Evolutionary conservation across 1,140 invertebrate species (phyloP), one percentile per base, ranked within the genome.

Genomic region (Dendrolimus kikuchii): DNA sequence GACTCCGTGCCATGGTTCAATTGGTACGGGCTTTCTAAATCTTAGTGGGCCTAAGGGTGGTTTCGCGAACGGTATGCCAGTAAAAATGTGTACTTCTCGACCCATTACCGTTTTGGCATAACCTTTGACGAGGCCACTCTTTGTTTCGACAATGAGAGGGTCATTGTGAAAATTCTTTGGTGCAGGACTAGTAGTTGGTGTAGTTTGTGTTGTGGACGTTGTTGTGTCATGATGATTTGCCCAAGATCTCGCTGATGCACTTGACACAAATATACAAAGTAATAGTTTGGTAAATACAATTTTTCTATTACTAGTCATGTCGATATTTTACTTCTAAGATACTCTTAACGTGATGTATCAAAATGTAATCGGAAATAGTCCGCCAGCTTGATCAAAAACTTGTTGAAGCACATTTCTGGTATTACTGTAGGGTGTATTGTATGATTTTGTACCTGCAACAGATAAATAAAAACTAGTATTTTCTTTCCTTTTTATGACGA

Each of bases 21-120:
- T 90, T 7, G 95, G 93, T 45, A 94, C 90, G 0, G 97, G 96
- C 62, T 94, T 93, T 9, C 93, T 90, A 83, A 99, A 99, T 51
- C 98, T 90, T 38, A 98, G 86, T 38, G 95, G 92, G 1, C 95
- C 96, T 9, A 95, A 74, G 0, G 97, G 98, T 0, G 97, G 95
- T 79, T 98, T 96, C 0, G 97, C 97, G 80, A 95, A 99, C 0
- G 98, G 98, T 59, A 99, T 96, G 4, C 96, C 96, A n/a, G 92
- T 93, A 76, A 95, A 99, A 6, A 94, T 93, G 74, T 97, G 94
- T 0, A 98, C 93, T 68, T 96, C 92, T 46, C 93, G 91, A 5
- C 93, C 94, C 57, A 94, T 86, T 40, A 94, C 93, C 38, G 89
- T 93, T 59, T 93, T 92, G 6, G 92, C 90, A 55, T 92, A 91